A percentile compares a stretch with the other conserved stretches of the same genome.
These are phyloP conservation scores for Dolichomitus sp. DNA, from an alignment of 2,888 invertebrate species.

Conservation along the genomic window DNA sequence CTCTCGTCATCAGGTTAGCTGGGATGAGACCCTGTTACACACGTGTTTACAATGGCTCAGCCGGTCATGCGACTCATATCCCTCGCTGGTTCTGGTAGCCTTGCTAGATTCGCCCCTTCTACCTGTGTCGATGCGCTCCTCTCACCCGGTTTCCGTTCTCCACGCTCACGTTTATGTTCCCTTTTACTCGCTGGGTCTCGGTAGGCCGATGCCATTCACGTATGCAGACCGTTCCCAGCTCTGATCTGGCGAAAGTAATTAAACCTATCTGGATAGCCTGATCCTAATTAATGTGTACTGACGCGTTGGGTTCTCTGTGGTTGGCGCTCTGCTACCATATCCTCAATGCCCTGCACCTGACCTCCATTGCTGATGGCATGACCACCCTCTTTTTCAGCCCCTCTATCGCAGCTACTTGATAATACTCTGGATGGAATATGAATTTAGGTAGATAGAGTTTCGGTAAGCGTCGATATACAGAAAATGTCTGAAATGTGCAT, in stretches of 20 bases:
- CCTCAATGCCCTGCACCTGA: neutral
- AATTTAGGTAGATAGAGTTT: neutral
- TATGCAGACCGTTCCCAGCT: constrained; percentile 65
- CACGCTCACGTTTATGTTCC: constrained; percentile 26
- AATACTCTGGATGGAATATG: constrained; percentile 62
- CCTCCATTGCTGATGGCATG: constrained; percentile 8
- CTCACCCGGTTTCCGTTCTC: constrained; percentile 51
- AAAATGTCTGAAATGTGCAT: neutral
- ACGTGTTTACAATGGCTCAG: constrained; percentile 84
- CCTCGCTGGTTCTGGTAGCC: constrained; percentile 65
- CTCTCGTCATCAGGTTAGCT: constrained; percentile 71
- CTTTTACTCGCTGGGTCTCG: constrained; percentile 51
- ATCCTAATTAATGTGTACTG: constrained; percentile 85
- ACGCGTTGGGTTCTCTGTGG: constrained; percentile 70
- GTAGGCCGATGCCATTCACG: constrained; percentile 46
- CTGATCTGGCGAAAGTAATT: constrained; percentile 85
- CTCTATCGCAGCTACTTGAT: constrained; percentile 68
- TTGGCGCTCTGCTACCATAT: constrained; percentile 2
- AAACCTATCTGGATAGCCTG: constrained; percentile 82
- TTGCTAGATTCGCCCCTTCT: constrained; percentile 21
- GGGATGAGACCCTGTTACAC: constrained; percentile 83
- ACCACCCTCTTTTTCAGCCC: constrained; percentile 41
- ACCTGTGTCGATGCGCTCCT: constrained; percentile 57
- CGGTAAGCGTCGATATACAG: no score
- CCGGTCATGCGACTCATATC: constrained; percentile 82